phyloP scores from a whole-genome alignment of 2,888 invertebrate species.

The Aphodius granarius region DNA sequence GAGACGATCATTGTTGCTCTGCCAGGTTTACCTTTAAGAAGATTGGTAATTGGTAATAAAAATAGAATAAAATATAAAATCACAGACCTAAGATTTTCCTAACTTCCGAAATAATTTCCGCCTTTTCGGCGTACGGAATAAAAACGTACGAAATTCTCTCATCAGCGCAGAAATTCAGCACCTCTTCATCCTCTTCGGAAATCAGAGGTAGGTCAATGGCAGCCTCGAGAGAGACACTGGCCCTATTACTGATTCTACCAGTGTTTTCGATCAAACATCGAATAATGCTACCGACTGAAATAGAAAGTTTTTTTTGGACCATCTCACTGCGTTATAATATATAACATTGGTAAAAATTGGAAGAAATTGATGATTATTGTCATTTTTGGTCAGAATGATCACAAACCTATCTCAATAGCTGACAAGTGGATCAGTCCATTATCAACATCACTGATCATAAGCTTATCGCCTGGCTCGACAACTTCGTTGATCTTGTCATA shows the following conservation, averaged over 20 bases:
- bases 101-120: slow-evolving; percentile 66
- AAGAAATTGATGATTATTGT: background rate
- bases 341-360: background rate
- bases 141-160: slow-evolving; percentile 76
- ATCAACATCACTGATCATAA: slow-evolving; percentile 52
- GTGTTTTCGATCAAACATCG: slow-evolving; percentile 58
- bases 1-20: slow-evolving; percentile 94
- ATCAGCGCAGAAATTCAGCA: slow-evolving; percentile 64
- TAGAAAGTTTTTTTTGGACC: background rate
- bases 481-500: slow-evolving; percentile 58
- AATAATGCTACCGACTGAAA: slow-evolving; percentile 45
- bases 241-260: slow-evolving; percentile 58
- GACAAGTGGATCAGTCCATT: slow-evolving; percentile 78
- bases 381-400: background rate
- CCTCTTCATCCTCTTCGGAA: slow-evolving; percentile 53
- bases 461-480: slow-evolving; percentile 56
- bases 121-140: slow-evolving; percentile 75
- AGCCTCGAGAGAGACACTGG: slow-evolving; percentile 59
- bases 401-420: slow-evolving; percentile 65
- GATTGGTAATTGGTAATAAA: background rate
- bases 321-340: too few species aligned
- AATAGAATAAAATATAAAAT: background rate
- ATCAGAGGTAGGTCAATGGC: slow-evolving; percentile 54
- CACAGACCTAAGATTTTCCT: slow-evolving; percentile 52
- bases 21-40: slow-evolving; percentile 71